Percentiles rank a stretch among this genome's conserved stretches.
phyloP scores from a whole-genome alignment of 2,113 vertebrate genomes.

The Carassius auratus region DNA sequence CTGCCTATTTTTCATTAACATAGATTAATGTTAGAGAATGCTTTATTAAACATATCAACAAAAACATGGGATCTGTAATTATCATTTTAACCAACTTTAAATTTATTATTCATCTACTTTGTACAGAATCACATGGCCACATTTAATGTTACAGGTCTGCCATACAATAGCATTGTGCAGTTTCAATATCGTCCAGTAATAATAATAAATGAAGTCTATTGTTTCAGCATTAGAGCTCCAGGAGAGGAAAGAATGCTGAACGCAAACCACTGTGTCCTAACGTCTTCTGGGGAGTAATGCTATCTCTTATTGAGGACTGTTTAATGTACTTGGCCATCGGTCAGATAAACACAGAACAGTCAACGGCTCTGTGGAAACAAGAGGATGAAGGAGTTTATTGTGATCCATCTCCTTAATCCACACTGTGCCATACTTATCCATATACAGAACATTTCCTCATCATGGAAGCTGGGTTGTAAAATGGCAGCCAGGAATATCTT shows the following conservation, averaged over 20 bases:
- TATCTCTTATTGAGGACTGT: slow-evolving; percentile 15
- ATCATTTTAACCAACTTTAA: not conserved
- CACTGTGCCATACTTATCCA: slow-evolving; percentile 15
- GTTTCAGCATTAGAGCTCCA: not conserved
- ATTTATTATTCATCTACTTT: slow-evolving; percentile 33
- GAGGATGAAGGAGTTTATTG: slow-evolving; percentile 22
- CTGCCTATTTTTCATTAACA: no score
- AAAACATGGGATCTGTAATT: not conserved
- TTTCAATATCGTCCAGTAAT: slow-evolving; percentile 21
- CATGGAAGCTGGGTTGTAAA: not conserved
- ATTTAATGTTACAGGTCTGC: not conserved
- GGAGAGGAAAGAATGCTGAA: slow-evolving; percentile 12
- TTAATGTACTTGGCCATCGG: slow-evolving; percentile 25
- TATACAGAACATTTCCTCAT: slow-evolving; percentile 16
- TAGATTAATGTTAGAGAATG: not conserved
- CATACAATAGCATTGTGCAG: slow-evolving; percentile 14
- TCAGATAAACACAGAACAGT: slow-evolving; percentile 36
- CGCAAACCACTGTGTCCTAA: slow-evolving; percentile 3
- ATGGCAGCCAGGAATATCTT: slow-evolving; percentile 27
- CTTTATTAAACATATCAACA: not conserved
- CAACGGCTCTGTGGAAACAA: slow-evolving; percentile 17
- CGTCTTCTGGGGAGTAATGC: slow-evolving; percentile 23
- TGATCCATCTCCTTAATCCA: slow-evolving; percentile 33
- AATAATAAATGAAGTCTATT: slow-evolving; percentile 15
- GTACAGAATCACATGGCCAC: slow-evolving; percentile 22